A percentile compares a stretch with the other conserved stretches of the same genome.
These are phyloP conservation scores for Rhinogobio ventralis DNA, from an alignment of 2,797 vertebrate species.

Conservation along the genomic window DNA sequence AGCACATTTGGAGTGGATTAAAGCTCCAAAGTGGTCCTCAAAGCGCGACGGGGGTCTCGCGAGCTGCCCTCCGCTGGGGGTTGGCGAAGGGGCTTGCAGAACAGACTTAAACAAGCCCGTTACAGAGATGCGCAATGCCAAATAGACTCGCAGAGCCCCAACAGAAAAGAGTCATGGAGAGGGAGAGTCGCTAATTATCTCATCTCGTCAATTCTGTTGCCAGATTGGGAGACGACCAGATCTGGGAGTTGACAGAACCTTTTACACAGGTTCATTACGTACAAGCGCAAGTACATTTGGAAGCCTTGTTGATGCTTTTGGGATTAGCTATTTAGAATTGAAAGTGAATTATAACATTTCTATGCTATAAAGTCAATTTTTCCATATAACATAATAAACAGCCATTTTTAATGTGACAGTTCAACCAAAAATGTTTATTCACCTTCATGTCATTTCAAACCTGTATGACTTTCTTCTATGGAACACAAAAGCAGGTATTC, in stretches of 20 bases:
- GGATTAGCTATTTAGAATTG: not conserved
- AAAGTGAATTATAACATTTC: slow-evolving; percentile 14
- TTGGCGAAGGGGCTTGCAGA: slow-evolving; percentile 75
- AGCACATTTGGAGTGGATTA: slow-evolving; percentile 91
- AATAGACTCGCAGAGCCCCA: slow-evolving; percentile 64
- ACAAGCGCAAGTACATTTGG: slow-evolving; percentile 30
- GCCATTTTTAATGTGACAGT: not conserved
- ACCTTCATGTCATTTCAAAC: not conserved
- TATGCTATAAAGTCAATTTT: not conserved
- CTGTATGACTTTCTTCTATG: not conserved
- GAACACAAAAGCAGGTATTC: not conserved
- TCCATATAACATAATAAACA: slow-evolving; percentile 5
- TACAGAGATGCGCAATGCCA: slow-evolving; percentile 53
- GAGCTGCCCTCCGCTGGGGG: slow-evolving; percentile 75
- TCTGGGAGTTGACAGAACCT: slow-evolving; percentile 51
- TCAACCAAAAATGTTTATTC: not conserved
- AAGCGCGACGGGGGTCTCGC: slow-evolving; percentile 86
- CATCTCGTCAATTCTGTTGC: slow-evolving; percentile 70
- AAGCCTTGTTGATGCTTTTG: slow-evolving; percentile 32
- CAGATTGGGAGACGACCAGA: slow-evolving; percentile 65
- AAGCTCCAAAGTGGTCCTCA: slow-evolving; percentile 89
- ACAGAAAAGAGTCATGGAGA: slow-evolving; percentile 66
- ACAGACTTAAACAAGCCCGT: slow-evolving; percentile 68
- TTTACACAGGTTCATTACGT: slow-evolving; percentile 47
- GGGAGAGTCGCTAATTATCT: slow-evolving; percentile 61